These are phyloP conservation scores for Pycnomerus fuliginosus DNA, from an alignment of 2,888 invertebrate genomes.

Conservation along the genomic window DNA sequence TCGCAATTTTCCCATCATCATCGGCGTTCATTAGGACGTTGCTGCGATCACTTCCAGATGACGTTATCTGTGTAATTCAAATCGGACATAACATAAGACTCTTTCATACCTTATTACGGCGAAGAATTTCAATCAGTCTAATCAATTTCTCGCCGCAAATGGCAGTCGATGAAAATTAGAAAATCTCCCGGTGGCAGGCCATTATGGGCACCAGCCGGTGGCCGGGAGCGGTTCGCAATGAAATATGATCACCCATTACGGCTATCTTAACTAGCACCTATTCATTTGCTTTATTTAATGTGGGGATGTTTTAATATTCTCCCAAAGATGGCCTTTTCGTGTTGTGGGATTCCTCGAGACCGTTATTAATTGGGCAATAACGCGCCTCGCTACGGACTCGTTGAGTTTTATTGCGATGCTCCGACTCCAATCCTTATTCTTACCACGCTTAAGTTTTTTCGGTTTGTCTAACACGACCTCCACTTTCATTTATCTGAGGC, in stretches of 20 bases:
- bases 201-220: slow-evolving; percentile 7
- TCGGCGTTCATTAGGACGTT: slow-evolving; percentile 15
- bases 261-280: slow-evolving; percentile 44
- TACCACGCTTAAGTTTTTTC: slow-evolving; percentile 32
- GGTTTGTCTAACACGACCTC: slow-evolving; percentile 44
- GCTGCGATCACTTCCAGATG: slow-evolving; percentile 9
- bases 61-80: slow-evolving; percentile 19
- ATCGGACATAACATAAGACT: slow-evolving; percentile 5
- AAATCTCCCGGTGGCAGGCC: slow-evolving; percentile 15
- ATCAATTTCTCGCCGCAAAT: slow-evolving; percentile 18
- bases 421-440: slow-evolving; percentile 35
- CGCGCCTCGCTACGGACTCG: slow-evolving; percentile 38
- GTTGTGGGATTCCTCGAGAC: slow-evolving; percentile 48
- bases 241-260: slow-evolving; percentile 46
- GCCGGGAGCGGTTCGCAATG: slow-evolving; percentile 23
- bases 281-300: slow-evolving; percentile 38
- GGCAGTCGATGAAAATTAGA: slow-evolving; percentile 10
- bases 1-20: slow-evolving; percentile 11
- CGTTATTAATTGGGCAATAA: slow-evolving; percentile 53
- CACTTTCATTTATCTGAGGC: slow-evolving; percentile 40
- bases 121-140: slow-evolving; percentile 16
- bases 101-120: slow-evolving; percentile 3
- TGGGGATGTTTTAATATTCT: slow-evolving; percentile 52
- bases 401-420: slow-evolving; percentile 41
- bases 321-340: slow-evolving; percentile 51